Evolutionary conservation across 2,888 invertebrate species (phyloP).

Genomic region (Macaria notata): DNA sequence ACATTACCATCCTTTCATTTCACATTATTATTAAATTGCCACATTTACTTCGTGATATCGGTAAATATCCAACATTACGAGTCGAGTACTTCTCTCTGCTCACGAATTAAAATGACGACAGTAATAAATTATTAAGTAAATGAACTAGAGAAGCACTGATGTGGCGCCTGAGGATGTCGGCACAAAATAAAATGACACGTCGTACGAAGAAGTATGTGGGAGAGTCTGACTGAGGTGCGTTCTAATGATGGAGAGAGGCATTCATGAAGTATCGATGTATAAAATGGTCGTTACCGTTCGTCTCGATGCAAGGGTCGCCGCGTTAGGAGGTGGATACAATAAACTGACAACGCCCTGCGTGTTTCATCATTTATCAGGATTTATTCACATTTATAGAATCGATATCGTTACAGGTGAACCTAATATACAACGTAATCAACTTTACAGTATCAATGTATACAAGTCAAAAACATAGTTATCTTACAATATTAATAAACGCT

Average conservation of each 20-base stretch:
- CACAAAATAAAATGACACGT: constrained; percentile 54
- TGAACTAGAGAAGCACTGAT: constrained; percentile 68
- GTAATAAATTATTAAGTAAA: constrained; percentile 51
- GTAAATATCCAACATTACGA: constrained; percentile 5
- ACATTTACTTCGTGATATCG: too few relatives aligned
- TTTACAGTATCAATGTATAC: constrained; percentile 79
- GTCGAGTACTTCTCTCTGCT: constrained; percentile 64
- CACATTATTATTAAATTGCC: too few relatives aligned
- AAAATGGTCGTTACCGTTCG: constrained; percentile 79
- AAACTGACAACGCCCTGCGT: constrained; percentile 67
- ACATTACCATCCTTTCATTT: too few relatives aligned
- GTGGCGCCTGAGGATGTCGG: constrained; percentile 49
- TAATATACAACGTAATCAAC: constrained; percentile 73
- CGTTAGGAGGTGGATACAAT: constrained; percentile 66
- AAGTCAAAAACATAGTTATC: constrained; percentile 81
- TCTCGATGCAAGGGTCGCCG: constrained; percentile 77
- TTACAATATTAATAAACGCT: constrained; percentile 74
- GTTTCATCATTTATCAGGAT: constrained; percentile 67
- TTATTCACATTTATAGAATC: constrained; percentile 80
- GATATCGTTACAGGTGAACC: constrained; percentile 73
- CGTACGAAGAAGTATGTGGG: constrained; percentile 72
- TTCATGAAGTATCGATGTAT: constrained; percentile 76
- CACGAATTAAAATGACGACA: constrained; percentile 52
- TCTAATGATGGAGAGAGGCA: constrained; percentile 81
- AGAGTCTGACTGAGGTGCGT: constrained; percentile 70